Evolutionary conservation across 2,797 vertebrate genomes (phyloP).

Genomic region (Calcarius lapponicus): DNA sequence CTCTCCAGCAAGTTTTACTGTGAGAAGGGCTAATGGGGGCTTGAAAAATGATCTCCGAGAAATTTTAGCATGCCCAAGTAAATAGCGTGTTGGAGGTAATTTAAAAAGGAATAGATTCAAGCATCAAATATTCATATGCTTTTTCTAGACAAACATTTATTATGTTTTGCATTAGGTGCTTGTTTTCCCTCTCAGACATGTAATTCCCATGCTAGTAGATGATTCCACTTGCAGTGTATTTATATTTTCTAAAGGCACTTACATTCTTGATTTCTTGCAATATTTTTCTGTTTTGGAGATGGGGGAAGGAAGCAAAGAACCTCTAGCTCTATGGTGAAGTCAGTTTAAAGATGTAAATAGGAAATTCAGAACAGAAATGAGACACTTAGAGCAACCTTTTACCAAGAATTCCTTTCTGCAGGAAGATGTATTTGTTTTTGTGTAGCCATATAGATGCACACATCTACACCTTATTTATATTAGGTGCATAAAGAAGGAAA

Average conservation of each 20-base stretch:
- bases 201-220: neutral
- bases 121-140: neutral
- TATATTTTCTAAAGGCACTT: slow-evolving; percentile 12
- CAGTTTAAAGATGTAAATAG: slow-evolving; percentile 1
- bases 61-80: neutral
- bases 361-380: neutral
- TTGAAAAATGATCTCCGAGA: neutral
- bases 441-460: neutral
- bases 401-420: neutral
- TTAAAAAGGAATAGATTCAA: neutral
- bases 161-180: neutral
- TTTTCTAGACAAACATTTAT: neutral
- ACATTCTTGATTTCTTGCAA: neutral
- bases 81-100: neutral
- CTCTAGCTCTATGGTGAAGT: neutral
- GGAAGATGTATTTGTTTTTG: neutral
- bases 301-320: neutral
- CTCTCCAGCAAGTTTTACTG: neutral
- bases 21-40: neutral
- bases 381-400: neutral
- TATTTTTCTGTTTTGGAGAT: neutral
- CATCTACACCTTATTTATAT: neutral
- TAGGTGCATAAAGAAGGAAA: neutral
- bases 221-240: neutral
- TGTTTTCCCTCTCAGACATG: neutral